Evolutionary conservation across 2,113 vertebrate genomes (phyloP), one percentile per base, ranked within the genome.

Genomic region (Trematomus loennbergii): DNA sequence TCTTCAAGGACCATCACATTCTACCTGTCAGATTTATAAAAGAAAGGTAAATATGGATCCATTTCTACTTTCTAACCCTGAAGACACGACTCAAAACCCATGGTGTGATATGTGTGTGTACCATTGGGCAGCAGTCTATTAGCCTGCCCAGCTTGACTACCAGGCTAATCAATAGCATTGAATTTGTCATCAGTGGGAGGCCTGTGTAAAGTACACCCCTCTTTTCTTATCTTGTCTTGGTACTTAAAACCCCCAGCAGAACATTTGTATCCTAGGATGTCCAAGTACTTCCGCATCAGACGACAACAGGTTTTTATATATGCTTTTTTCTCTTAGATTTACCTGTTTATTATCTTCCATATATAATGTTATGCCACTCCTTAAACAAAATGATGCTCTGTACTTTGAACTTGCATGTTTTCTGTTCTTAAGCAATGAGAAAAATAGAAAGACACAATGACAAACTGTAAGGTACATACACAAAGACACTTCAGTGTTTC

Each of bases 131-230:
- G 74, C 52, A 33, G 48, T 66, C 66, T 63, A 82, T 84, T 84
- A 78, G 73, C 40, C 48, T 13, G 15, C 48, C 25, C 72, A 69
- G 72, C 70, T 60, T 72, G 64, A 55, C 64, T 61, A 48, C 64
- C 18, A 58, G 72, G 58, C 71, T 55, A 72, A 86, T 88, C n/a
- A 64, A 82, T 71, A 46, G 58, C 52, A 83, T 55, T 81, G 40
- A 68, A 69, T 74, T 25, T 65, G 18, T 49, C 20, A 72, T 48
- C 48, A 78, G 73, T 25, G 36, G 78, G 61, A 20, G 62, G 3
- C 25, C 63, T 83, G 61, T 73, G 55, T 70, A 57, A n/a, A 71
- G 10, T 9, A 22, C 40, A 53, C 53, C 46, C 46, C 12, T 48
- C 43, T n/a, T 72, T 52, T 61, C 3, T 53, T 59, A 48, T 65